Percentiles rank a stretch among this genome's conserved stretches.
These are phyloP conservation scores for Platorchestia sp. DNA, from an alignment of 1,140 invertebrate genomes.

Conservation along the genomic window DNA sequence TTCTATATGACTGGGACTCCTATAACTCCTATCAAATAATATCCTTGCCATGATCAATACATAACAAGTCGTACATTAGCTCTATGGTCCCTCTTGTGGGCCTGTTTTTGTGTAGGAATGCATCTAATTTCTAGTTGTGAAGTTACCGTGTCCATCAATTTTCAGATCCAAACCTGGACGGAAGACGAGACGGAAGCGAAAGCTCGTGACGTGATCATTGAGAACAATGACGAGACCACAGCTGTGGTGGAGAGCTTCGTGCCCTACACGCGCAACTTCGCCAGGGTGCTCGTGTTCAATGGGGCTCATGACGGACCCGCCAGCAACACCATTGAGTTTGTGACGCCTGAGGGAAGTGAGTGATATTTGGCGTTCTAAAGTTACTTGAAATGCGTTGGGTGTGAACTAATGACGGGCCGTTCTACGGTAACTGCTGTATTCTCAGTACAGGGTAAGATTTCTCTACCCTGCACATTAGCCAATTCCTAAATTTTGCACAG, in stretches of 20 bases:
- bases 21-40: no score
- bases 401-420: no score
- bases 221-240: conserved; percentile 77
- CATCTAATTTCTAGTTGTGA: not conserved
- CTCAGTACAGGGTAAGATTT: no score
- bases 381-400: no score
- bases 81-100: no score
- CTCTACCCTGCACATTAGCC: no score
- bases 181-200: conserved; percentile 82
- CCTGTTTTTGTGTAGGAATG: not conserved
- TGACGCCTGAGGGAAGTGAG: conserved; percentile 89
- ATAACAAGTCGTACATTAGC: no score
- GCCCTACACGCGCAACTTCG: conserved; percentile 91
- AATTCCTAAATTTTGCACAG: no score
- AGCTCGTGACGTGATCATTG: conserved; percentile 84
- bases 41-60: no score
- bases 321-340: conserved; percentile 86
- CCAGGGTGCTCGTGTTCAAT: conserved; percentile 91
- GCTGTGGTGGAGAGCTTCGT: conserved; percentile 88
- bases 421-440: no score
- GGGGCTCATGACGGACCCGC: conserved; percentile 89
- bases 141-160: not conserved
- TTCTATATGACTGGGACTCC: no score
- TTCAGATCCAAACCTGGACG: conserved; percentile 90
- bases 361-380: not conserved